Evolutionary conservation across 2,113 vertebrate species (phyloP), one percentile per base, ranked within the genome.

Genomic region (Erinaceus europaeus): DNA sequence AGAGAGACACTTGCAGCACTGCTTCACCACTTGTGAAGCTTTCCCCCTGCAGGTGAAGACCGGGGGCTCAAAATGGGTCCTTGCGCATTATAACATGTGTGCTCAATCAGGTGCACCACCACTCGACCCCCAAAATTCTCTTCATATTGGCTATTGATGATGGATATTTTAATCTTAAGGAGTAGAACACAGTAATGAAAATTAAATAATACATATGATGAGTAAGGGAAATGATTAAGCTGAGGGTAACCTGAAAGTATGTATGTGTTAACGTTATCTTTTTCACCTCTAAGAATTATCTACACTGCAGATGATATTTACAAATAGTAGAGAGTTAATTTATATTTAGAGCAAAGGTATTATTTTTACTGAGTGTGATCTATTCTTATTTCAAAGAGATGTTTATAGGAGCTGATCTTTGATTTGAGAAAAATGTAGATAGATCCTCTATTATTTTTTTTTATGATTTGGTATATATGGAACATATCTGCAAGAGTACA

Each of bases 211-310:
- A 65, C 2, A 32, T 27, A 23, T 86, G 32, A 15, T 77, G 27
- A 90, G 44, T 81, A 75, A 71, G 78, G 78, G 38, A 15, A 61
- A 86, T 64, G 62, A n/a, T 81, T n/a, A 64, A 25, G 10, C 38
- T 2, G 38, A 32, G 48, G 5, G 7, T 34, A 29, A 57, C 61
- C 23, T 44, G 69, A 57, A 29, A 25, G 27, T 25, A 29, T 67
- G 13, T 38, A 1, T 13, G 5, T 57, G 27, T 2, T 62, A 29
- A 76, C 36, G 25, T n/a, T 52, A 69, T 44, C 17, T 73, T 62
- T 72, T 29, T 48, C 55, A 64, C 67, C 38, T 88, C 53, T 52
- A 76, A 86, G 50, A 90, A 61, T 81, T 84, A 84, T 59, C 27
- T 74, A 71, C 8, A 69, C 32, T 69, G 25, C 27, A 64, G 38